Evolutionary conservation across 1,140 invertebrate species (phyloP).

Genomic region (Galleria mellonella): DNA sequence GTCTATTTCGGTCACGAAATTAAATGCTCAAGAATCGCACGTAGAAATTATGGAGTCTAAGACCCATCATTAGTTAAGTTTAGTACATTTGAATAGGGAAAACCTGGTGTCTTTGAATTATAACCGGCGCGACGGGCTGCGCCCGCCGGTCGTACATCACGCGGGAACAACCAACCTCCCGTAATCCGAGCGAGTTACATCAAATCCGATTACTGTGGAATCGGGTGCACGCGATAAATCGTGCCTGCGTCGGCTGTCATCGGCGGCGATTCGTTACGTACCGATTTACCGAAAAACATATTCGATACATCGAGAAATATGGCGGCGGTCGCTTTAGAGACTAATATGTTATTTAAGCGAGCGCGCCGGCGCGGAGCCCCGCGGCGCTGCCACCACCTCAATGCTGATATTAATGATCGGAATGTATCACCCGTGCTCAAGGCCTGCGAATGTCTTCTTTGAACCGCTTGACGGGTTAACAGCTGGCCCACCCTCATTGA

Average conservation of each 20-base stretch:
- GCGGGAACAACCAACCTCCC: neutral
- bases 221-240: conserved; percentile 59
- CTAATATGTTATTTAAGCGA: conserved; percentile 58
- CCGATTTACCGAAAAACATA: conserved; percentile 56
- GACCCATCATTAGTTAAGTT: no score
- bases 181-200: conserved; percentile 17
- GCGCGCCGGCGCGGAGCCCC: conserved; percentile 31
- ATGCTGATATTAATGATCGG: conserved; percentile 58
- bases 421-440: conserved; percentile 40
- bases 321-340: conserved; percentile 51
- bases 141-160: neutral
- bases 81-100: no score
- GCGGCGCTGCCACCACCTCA: conserved; percentile 53
- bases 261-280: conserved; percentile 51
- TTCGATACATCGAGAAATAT: conserved; percentile 55
- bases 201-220: conserved; percentile 52
- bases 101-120: no score
- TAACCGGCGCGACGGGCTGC: no score
- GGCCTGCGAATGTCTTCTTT: conserved; percentile 44
- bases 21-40: no score
- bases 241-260: conserved; percentile 35
- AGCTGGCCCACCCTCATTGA: neutral
- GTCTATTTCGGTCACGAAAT: no score
- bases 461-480: neutral
- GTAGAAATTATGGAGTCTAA: no score